Evolutionary conservation across 1,140 invertebrate genomes (phyloP).

Genomic region (Caerostris extrusa): DNA sequence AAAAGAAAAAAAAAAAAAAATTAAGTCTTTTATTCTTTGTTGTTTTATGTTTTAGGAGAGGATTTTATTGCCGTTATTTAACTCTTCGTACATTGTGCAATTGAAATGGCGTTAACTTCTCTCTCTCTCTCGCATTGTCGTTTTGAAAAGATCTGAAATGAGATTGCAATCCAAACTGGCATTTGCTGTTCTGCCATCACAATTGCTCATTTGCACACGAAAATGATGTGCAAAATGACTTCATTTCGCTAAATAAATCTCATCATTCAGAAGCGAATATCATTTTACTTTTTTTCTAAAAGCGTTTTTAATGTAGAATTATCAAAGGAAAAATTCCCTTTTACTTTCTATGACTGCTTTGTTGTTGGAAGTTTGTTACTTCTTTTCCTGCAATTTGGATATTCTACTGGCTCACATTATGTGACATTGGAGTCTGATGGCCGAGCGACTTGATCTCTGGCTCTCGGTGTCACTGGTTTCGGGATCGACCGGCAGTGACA

Average conservation of each 20-base stretch:
- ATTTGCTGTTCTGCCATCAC: neutral
- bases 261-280: neutral
- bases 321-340: too few relatives aligned
- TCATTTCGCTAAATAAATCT: constrained; percentile 20
- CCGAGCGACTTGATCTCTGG: too few relatives aligned
- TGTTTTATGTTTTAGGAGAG: neutral
- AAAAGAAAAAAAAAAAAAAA: neutral
- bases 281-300: neutral
- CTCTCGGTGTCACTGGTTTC: too few relatives aligned
- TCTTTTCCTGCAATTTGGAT: neutral
- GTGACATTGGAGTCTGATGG: too few relatives aligned
- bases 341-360: neutral
- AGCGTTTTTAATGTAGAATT: neutral
- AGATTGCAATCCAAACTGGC: too few relatives aligned
- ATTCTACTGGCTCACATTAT: neutral
- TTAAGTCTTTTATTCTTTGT: neutral
- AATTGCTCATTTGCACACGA: constrained; percentile 26
- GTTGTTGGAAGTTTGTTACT: neutral
- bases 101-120: neutral
- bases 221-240: constrained; percentile 13
- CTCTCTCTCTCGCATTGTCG: too few relatives aligned
- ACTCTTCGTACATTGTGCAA: neutral
- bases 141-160: too few relatives aligned
- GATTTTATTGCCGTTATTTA: neutral
- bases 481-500: too few relatives aligned